Percentiles rank a stretch among this genome's conserved stretches.
phyloP scores from a whole-genome alignment of 1,140 invertebrate species.

The Protaetia brevitarsis region DNA sequence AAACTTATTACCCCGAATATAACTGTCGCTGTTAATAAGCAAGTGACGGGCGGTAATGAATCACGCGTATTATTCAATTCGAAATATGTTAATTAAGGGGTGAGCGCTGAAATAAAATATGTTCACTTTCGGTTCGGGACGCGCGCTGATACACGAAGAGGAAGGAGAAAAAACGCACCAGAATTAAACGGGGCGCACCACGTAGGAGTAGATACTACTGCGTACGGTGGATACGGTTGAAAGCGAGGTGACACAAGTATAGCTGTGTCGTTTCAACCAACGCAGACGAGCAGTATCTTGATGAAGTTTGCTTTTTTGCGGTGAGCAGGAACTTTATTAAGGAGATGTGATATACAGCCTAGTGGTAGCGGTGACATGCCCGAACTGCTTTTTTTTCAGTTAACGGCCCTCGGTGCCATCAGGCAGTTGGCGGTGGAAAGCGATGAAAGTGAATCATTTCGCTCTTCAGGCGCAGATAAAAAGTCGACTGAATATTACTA shows the following conservation, averaged over 20 bases:
- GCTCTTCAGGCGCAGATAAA: not conserved
- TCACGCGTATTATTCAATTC: conserved; percentile 11
- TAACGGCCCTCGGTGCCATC: not conserved
- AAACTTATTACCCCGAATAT: conserved; percentile 17
- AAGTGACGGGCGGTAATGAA: conserved; percentile 10
- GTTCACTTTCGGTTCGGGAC: not conserved
- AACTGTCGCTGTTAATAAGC: conserved; percentile 9
- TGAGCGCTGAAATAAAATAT: conserved; percentile 14
- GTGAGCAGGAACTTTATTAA: not conserved
- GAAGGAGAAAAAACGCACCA: conserved; percentile 4
- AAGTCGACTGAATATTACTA: no score
- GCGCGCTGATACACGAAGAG: not conserved
- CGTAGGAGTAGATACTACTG: no score
- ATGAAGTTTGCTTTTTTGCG: not conserved
- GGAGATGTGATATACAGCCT: conserved; percentile 12
- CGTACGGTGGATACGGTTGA: no score
- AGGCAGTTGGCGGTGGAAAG: not conserved
- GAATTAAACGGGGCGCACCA: not conserved
- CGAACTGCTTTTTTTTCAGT: conserved; percentile 11
- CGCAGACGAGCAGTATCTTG: not conserved
- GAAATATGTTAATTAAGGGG: conserved; percentile 19
- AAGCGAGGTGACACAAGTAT: not conserved
- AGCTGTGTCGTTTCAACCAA: not conserved
- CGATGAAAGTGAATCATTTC: conserved; percentile 11
- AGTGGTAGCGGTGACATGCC: not conserved